phyloP scores from a whole-genome alignment of 2,888 invertebrate genomes.

The Tholera decimalis region DNA sequence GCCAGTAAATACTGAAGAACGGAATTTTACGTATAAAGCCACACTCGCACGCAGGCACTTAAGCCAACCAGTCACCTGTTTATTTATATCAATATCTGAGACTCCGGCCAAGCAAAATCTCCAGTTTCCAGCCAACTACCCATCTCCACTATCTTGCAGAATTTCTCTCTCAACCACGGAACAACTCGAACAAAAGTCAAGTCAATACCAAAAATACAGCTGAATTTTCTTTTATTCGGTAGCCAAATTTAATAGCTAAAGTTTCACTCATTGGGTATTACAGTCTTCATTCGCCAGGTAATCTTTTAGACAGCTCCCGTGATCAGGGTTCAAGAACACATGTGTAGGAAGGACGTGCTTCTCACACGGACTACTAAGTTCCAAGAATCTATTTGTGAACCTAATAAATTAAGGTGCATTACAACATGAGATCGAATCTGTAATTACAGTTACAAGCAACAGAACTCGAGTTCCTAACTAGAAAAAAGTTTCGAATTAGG shows the following conservation, averaged over 20 bases:
- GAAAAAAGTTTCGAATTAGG: conserved; percentile 45
- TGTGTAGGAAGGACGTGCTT: conserved; percentile 14
- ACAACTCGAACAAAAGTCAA: conserved; percentile 32
- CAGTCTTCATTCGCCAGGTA: conserved; percentile 52
- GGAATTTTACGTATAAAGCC: conserved; percentile 25
- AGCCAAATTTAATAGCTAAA: conserved; percentile 39
- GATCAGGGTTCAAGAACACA: conserved; percentile 22
- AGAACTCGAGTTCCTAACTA: conserved; percentile 35
- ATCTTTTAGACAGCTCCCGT: conserved; percentile 31
- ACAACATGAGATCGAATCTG: conserved; percentile 23
- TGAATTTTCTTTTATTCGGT: conserved; percentile 40
- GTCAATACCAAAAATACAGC: conserved; percentile 21
- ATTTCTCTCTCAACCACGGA: conserved; percentile 24
- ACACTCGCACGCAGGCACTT: conserved; percentile 26
- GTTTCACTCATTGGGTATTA: conserved; percentile 53
- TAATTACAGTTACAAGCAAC: conserved; percentile 30
- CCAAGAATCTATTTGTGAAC: conserved; percentile 21
- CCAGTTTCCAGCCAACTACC: conserved; percentile 34
- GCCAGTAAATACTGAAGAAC: conserved; percentile 18
- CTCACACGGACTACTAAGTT: conserved; percentile 8
- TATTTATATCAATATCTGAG: conserved; percentile 64
- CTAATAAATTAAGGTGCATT: conserved; percentile 1
- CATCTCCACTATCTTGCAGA: conserved; percentile 12
- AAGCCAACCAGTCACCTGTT: conserved; percentile 50
- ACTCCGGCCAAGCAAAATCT: conserved; percentile 36